Percentiles rank a stretch among this genome's conserved stretches.
Evolutionary conservation across 1,140 invertebrate species (phyloP).

Genomic region (Heterodera carotae): DNA sequence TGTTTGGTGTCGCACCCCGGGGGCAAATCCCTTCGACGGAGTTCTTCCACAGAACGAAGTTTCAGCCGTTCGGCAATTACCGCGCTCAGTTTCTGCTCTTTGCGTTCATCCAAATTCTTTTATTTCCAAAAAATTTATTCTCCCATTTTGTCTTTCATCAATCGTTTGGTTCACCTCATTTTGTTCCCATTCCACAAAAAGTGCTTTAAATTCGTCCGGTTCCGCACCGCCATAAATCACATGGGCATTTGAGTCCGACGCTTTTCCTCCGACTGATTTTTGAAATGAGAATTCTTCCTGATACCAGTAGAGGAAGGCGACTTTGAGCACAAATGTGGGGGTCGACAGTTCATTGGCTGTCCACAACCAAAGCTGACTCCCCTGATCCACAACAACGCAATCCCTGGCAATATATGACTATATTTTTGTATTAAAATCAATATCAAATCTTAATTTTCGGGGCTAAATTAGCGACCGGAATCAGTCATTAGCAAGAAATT

Average conservation of each 20-base stretch:
- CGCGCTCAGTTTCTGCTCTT: neutral
- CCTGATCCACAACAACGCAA: slow-evolving; percentile 45
- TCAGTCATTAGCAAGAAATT: no score
- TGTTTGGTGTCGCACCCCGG: slow-evolving; percentile 32
- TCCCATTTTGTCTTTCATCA: neutral
- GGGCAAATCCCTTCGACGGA: slow-evolving; percentile 29
- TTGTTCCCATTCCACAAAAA: slow-evolving; percentile 45
- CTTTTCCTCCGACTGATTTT: slow-evolving; percentile 16
- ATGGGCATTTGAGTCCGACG: slow-evolving; percentile 23
- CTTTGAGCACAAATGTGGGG: slow-evolving; percentile 44
- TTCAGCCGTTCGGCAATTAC: slow-evolving; percentile 28
- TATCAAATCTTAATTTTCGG: no score
- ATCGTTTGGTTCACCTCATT: neutral
- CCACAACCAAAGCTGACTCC: slow-evolving; percentile 43
- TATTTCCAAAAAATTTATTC: slow-evolving; percentile 8
- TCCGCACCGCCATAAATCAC: slow-evolving; percentile 38
- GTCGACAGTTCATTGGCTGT: slow-evolving; percentile 9
- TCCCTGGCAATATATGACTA: slow-evolving; percentile 9
- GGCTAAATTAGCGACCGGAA: slow-evolving; percentile 1
- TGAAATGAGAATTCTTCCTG: slow-evolving; percentile 6
- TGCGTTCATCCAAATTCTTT: neutral
- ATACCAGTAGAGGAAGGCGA: slow-evolving; percentile 38
- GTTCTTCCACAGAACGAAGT: slow-evolving; percentile 30
- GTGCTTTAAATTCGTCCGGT: slow-evolving; percentile 49
- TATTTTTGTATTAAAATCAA: no score